Percentiles rank a stretch among this genome's conserved stretches.
Evolutionary conservation across 2,797 vertebrate species (phyloP).

Genomic region (Aphelocoma californica): DNA sequence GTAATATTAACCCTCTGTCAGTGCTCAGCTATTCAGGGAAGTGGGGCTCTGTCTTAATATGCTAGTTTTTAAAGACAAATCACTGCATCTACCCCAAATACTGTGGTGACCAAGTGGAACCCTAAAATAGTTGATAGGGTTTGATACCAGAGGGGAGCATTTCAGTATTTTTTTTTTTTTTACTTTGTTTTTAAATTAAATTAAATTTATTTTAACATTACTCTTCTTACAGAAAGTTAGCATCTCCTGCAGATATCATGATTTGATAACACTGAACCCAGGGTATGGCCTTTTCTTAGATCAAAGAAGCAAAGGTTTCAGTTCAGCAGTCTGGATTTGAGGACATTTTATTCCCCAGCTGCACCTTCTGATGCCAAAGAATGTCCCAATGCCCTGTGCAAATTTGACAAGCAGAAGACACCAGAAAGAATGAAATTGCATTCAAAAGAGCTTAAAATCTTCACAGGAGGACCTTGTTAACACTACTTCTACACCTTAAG

Average conservation of each 20-base stretch:
- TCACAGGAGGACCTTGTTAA: constrained; percentile 61
- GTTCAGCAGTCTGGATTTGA: not conserved
- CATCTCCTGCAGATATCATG: not conserved
- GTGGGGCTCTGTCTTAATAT: not conserved
- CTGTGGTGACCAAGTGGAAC: not conserved
- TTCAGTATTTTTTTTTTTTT: not conserved
- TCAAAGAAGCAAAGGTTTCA: not conserved
- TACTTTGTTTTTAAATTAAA: not conserved
- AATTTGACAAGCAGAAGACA: constrained; percentile 26
- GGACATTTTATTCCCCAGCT: constrained; percentile 17
- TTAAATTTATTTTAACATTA: not conserved
- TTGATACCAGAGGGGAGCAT: constrained; percentile 33
- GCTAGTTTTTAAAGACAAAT: not conserved
- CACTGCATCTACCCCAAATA: not conserved
- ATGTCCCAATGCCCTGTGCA: constrained; percentile 18
- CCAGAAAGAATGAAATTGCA: constrained; percentile 29
- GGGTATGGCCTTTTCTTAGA: not conserved
- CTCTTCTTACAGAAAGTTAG: not conserved
- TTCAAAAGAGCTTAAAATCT: constrained; percentile 41
- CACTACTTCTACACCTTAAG: constrained; percentile 46
- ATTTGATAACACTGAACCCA: not conserved
- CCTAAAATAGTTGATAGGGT: constrained; percentile 20
- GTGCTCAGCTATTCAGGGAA: not conserved
- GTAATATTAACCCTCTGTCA: not conserved
- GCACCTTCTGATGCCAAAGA: not conserved